Conservation (phyloP, 2,797 vertebrate genomes). For the Parauchenoglanis punctatus region DNA sequence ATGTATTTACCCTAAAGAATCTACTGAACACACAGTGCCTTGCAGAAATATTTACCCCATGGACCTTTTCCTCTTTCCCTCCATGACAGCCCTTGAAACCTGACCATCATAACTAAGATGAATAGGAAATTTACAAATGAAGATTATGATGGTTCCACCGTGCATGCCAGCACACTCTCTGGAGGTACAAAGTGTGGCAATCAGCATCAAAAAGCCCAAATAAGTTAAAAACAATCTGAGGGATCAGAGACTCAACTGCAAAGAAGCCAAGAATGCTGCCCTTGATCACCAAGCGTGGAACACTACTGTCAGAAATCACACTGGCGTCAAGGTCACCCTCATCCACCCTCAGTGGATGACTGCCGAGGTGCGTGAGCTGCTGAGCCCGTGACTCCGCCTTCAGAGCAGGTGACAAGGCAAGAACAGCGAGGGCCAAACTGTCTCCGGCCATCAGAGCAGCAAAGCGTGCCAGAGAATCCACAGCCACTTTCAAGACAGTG, state of each 20-base stretch:
- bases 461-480: no score
- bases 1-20: constrained; percentile 5
- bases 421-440: no score
- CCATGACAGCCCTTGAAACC: not conserved
- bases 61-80: constrained; percentile 5
- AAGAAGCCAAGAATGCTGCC: not conserved
- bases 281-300: not conserved
- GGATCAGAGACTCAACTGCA: not conserved
- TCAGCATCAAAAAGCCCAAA: not conserved
- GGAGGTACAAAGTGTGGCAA: not conserved
- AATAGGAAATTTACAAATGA: not conserved
- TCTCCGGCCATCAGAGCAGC: no score
- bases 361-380: no score
- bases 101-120: not conserved
- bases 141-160: not conserved
- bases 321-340: not conserved
- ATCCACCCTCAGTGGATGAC: no score
- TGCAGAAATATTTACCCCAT: constrained; percentile 2
- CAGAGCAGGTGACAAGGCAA: no score
- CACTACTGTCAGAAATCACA: not conserved
- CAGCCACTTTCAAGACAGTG: no score
- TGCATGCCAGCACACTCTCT: not conserved
- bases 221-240: not conserved
- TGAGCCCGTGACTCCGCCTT: no score
- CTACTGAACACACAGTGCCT: not conserved